Conservation (phyloP, 2,797 vertebrate species). For the Yasuhikotakia modesta region DNA sequence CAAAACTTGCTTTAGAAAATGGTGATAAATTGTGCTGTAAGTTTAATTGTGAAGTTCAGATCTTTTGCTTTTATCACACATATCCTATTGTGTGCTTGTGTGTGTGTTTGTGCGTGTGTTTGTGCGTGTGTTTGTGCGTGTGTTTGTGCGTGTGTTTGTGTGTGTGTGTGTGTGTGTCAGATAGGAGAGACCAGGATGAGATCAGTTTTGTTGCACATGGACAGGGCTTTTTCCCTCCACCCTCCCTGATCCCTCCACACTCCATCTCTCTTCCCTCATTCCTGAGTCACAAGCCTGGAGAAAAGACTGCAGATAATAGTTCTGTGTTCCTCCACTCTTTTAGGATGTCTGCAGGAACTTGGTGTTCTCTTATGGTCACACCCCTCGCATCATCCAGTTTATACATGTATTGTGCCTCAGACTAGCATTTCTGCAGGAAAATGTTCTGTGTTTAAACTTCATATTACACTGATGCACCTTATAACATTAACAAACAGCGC, state of each 20-base stretch:
- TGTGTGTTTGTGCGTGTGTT: slow-evolving; percentile 4
- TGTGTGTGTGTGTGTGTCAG: background rate
- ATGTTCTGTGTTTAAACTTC: background rate
- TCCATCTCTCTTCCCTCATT: slow-evolving; percentile 49
- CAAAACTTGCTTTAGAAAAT: background rate
- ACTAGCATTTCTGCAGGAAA: background rate
- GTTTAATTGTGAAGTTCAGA: background rate
- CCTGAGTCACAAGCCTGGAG: slow-evolving; percentile 66
- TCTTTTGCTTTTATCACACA: background rate
- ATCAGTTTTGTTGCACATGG: slow-evolving; percentile 24
- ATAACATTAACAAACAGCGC: too few relatives aligned
- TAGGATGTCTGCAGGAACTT: slow-evolving; percentile 25
- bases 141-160: background rate
- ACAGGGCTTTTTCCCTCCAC: background rate
- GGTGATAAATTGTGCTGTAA: background rate
- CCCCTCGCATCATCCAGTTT: background rate
- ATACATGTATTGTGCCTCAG: background rate
- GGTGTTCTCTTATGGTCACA: slow-evolving; percentile 39
- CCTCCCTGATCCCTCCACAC: background rate
- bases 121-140: background rate
- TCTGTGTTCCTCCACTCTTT: slow-evolving; percentile 37
- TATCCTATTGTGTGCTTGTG: background rate
- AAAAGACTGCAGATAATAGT: slow-evolving; percentile 57
- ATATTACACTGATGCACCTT: too few relatives aligned
- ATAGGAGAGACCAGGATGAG: background rate